These are phyloP conservation scores for Anoncus sp. DNA, from an alignment of 2,888 invertebrate species.

Conservation along the genomic window DNA sequence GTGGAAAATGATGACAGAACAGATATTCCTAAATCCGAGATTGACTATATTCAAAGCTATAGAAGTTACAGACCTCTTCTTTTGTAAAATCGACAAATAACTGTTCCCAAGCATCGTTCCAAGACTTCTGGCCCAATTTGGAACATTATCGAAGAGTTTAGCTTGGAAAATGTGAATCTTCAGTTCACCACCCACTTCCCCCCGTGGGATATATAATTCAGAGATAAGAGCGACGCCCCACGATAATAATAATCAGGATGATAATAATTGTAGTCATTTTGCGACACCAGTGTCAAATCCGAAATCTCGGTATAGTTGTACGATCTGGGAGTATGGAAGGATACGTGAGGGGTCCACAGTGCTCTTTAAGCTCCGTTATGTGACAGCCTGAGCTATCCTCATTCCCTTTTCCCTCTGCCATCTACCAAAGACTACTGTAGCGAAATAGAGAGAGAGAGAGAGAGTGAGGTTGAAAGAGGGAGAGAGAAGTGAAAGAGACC, in stretches of 20 bases:
- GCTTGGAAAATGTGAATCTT: neutral
- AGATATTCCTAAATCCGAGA: neutral
- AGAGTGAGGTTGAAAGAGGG: constrained; percentile 29
- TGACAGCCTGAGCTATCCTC: constrained; percentile 55
- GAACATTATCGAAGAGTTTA: neutral
- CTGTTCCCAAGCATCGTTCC: neutral
- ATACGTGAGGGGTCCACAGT: constrained; percentile 35
- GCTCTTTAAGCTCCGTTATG: constrained; percentile 54
- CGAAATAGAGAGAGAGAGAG: constrained; percentile 37
- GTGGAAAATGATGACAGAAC: neutral
- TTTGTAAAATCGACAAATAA: neutral
- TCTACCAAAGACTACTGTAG: constrained; percentile 51
- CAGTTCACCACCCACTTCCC: neutral
- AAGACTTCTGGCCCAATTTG: neutral
- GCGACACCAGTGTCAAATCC: constrained; percentile 61
- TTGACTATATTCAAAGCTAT: neutral
- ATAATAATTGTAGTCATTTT: constrained; percentile 70
- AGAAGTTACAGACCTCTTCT: neutral
- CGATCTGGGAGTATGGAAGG: constrained; percentile 54
- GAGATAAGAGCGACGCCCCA: constrained; percentile 38
- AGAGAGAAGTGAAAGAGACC: constrained; percentile 47
- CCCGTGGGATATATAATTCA: constrained; percentile 13
- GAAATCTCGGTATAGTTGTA: constrained; percentile 71
- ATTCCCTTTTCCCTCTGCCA: constrained; percentile 38
- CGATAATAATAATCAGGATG: constrained; percentile 66